A percentile compares a stretch with the other conserved stretches of the same genome.
Conservation (phyloP, 2,888 invertebrate genomes). For the Trissolcus japonicus region DNA sequence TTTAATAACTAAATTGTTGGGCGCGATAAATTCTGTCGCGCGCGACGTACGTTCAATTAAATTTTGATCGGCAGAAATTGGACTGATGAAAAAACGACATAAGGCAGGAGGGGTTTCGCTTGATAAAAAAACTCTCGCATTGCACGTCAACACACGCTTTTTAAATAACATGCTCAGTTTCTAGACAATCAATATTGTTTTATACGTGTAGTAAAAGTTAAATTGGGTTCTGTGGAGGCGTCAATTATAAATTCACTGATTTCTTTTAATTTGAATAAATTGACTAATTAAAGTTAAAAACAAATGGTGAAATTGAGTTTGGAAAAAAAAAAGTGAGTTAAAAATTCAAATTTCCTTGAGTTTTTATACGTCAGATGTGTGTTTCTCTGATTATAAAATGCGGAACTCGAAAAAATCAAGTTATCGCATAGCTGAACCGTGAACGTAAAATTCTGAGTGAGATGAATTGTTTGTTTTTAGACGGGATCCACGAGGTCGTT, state of each 20-base stretch:
- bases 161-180: neutral
- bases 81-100: conserved; percentile 43
- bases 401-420: neutral
- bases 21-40: conserved; percentile 22
- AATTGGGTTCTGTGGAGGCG: too few relatives aligned
- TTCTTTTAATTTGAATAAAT: too few relatives aligned
- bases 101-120: conserved; percentile 13
- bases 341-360: neutral
- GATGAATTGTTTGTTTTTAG: conserved; percentile 18
- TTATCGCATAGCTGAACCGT: too few relatives aligned
- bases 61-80: conserved; percentile 31
- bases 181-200: neutral
- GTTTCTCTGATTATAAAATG: too few relatives aligned
- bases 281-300: too few relatives aligned
- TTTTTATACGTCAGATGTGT: too few relatives aligned
- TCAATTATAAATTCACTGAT: too few relatives aligned
- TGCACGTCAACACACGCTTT: too few relatives aligned
- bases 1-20: conserved; percentile 14
- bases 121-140: too few relatives aligned
- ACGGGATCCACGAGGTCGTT: conserved; percentile 30
- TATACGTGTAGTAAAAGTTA: too few relatives aligned
- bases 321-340: neutral
- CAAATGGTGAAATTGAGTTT: too few relatives aligned
- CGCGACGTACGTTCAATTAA: conserved; percentile 13
- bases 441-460: neutral